Conservation (phyloP, 2,113 vertebrate species). For the Ariopsis seemanni region DNA sequence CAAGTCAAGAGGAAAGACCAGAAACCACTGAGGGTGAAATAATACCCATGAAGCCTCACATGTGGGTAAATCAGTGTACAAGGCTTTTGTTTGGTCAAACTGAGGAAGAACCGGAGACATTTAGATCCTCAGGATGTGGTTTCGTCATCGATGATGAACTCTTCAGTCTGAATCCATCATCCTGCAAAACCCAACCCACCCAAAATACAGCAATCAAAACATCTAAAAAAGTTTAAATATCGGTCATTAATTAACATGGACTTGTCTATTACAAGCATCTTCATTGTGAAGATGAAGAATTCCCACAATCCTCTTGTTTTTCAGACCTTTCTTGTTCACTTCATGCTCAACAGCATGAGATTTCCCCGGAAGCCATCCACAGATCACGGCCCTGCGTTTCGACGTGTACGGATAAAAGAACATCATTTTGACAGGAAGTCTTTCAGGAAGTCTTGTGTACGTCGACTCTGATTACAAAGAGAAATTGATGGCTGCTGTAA, state of each 20-base stretch:
- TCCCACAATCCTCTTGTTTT: not conserved
- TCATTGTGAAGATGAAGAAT: not conserved
- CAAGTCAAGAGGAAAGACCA: no score
- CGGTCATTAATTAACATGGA: not conserved
- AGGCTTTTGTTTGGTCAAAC: not conserved
- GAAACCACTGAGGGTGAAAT: no score
- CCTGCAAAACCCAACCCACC: no score
- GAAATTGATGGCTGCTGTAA: constrained; percentile 13
- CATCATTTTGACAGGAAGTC: constrained; percentile 75
- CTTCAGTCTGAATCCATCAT: no score
- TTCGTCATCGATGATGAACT: no score
- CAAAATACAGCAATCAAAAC: not conserved
- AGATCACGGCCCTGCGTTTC: constrained; percentile 50
- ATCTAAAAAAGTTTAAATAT: not conserved
- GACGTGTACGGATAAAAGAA: constrained; percentile 68
- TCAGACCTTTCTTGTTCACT: not conserved
- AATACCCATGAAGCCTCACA: no score
- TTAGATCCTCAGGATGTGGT: no score
- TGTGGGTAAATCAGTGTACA: no score
- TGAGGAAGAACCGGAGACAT: no score
- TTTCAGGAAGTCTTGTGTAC: constrained; percentile 56
- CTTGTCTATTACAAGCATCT: no score
- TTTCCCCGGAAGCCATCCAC: constrained; percentile 43
- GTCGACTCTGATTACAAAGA: constrained; percentile 69
- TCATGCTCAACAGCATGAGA: constrained; percentile 14